phyloP scores from a whole-genome alignment of 2,888 invertebrate genomes.

The Pristionchus entomophagus region DNA sequence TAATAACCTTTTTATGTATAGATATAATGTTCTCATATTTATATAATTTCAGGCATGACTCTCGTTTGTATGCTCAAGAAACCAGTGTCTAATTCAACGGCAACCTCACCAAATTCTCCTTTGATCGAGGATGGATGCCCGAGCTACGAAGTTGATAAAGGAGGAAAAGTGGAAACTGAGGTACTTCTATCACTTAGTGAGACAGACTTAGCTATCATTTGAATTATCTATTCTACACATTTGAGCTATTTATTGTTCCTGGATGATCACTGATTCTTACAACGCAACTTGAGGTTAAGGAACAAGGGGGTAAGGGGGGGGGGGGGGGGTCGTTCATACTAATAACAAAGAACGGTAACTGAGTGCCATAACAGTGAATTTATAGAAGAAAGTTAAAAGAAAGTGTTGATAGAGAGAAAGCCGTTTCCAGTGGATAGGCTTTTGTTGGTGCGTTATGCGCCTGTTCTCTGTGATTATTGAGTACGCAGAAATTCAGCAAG shows the following conservation, averaged over 20 bases:
- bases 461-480: neutral
- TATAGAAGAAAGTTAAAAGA: neutral
- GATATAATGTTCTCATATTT: neutral
- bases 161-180: constrained; percentile 11
- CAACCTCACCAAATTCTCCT: neutral
- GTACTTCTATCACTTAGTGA: neutral
- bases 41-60: constrained; percentile 12
- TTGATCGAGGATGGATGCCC: neutral
- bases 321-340: no score
- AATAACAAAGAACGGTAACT: neutral
- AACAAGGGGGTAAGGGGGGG: no score
- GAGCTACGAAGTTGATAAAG: neutral
- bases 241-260: no score
- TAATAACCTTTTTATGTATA: no score
- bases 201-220: no score
- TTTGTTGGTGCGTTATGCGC: neutral
- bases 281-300: no score
- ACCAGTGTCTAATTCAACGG: constrained; percentile 26
- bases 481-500: neutral
- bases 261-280: no score
- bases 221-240: no score
- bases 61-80: constrained; percentile 34
- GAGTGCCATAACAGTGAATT: neutral
- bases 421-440: neutral
- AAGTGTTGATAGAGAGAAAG: neutral